Evolutionary conservation across 2,113 vertebrate genomes (phyloP).

Genomic region (Jacana jacana): DNA sequence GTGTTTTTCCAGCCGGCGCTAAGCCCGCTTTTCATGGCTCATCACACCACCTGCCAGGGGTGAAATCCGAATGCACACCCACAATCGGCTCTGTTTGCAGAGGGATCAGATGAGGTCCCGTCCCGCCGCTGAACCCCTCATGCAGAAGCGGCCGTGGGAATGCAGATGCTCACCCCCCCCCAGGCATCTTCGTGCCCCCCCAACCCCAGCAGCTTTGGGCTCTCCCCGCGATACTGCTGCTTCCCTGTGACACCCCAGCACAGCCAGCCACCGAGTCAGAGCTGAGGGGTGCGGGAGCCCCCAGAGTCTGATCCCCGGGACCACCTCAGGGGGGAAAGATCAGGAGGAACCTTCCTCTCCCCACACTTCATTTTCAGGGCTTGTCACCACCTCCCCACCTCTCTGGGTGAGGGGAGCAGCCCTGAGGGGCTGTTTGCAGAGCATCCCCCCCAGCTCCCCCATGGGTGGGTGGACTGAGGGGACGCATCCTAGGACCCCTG

Average conservation of each 20-base stretch:
- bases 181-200: not conserved
- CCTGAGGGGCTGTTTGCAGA: not conserved
- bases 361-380: rapidly evolving
- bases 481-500: rapidly evolving
- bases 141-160: not conserved
- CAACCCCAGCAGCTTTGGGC: rapidly evolving
- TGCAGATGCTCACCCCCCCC: rapidly evolving
- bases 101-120: not conserved
- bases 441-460: rapidly evolving
- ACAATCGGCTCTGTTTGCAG: not conserved
- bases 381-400: rapidly evolving
- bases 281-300: rapidly evolving
- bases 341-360: too few species aligned
- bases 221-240: rapidly evolving
- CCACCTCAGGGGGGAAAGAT: rapidly evolving
- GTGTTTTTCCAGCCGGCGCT: conserved; percentile 41
- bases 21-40: conserved; percentile 70
- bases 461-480: not conserved
- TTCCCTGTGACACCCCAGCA: not conserved
- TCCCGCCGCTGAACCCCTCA: not conserved
- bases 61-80: not conserved
- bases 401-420: not conserved
- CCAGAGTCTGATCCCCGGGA: not conserved
- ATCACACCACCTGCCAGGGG: conserved; percentile 9
- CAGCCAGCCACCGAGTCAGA: rapidly evolving